These are phyloP conservation scores for Emmelina monodactyla DNA, from an alignment of 2,888 invertebrate species.

Conservation along the genomic window DNA sequence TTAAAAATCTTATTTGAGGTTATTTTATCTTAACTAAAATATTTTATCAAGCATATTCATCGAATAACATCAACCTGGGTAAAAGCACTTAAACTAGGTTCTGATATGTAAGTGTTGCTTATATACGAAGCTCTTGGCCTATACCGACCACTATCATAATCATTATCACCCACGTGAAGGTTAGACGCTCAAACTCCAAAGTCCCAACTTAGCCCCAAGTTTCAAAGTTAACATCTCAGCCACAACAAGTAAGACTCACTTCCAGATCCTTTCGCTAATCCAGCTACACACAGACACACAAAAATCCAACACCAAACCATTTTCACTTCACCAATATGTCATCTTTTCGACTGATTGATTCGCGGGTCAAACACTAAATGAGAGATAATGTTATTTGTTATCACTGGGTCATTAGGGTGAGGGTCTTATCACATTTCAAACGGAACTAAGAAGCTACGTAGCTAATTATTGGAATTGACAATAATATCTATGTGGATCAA, in stretches of 20 bases:
- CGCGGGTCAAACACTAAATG: conserved; percentile 38
- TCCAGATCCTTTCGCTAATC: conserved; percentile 36
- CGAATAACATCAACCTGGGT: no score
- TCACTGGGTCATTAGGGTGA: conserved; percentile 31
- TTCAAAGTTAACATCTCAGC: background rate
- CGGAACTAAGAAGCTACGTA: conserved; percentile 21
- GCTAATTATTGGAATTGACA: conserved; percentile 13
- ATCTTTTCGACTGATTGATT: conserved; percentile 28
- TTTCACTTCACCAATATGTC: conserved; percentile 29
- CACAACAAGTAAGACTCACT: conserved; percentile 31
- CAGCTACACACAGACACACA: conserved; percentile 41
- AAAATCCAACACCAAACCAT: conserved; percentile 49
- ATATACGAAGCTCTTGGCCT: no score
- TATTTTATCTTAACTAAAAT: no score
- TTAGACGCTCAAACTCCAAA: no score
- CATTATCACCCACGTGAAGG: no score
- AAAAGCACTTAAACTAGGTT: no score
- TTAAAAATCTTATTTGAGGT: no score
- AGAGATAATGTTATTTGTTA: conserved; percentile 28
- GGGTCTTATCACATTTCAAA: conserved; percentile 46
- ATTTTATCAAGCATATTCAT: no score
- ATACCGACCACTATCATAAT: no score
- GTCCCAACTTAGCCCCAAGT: background rate
- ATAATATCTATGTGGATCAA: background rate
- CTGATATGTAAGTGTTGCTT: no score